These are phyloP conservation scores for Hydrolagus colliei DNA, from an alignment of 2,797 vertebrate genomes.

Conservation along the genomic window DNA sequence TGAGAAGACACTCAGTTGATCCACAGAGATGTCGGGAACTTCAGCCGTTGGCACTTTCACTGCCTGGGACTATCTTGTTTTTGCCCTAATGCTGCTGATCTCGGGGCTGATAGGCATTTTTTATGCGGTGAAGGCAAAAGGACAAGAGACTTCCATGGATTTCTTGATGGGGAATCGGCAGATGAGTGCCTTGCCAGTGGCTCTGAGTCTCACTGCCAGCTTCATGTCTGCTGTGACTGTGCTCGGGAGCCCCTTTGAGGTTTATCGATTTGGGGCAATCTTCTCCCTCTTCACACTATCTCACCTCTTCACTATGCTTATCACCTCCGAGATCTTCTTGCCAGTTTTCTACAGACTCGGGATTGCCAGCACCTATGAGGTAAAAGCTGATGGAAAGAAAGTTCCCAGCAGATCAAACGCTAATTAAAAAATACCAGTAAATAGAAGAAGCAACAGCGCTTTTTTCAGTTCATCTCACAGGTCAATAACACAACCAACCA, in stretches of 20 bases:
- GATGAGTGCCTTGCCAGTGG: slow-evolving; percentile 74
- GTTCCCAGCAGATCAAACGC: too few relatives aligned
- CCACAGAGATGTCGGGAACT: not conserved
- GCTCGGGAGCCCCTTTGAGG: slow-evolving; percentile 78
- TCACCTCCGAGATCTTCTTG: slow-evolving; percentile 81
- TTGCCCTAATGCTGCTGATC: slow-evolving; percentile 70
- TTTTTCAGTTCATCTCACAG: too few relatives aligned
- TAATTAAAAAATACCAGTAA: too few relatives aligned
- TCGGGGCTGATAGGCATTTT: slow-evolving; percentile 78
- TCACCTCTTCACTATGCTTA: slow-evolving; percentile 60
- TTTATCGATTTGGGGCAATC: slow-evolving; percentile 72
- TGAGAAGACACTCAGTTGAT: not conserved
- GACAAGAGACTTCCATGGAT: slow-evolving; percentile 60
- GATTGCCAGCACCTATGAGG: slow-evolving; percentile 88
- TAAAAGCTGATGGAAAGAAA: slow-evolving; percentile 44
- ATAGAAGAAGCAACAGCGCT: too few relatives aligned
- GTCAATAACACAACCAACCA: too few relatives aligned
- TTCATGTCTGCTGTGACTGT: slow-evolving; percentile 93
- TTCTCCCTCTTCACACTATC: slow-evolving; percentile 63
- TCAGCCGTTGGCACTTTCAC: slow-evolving; percentile 47
- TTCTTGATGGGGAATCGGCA: slow-evolving; percentile 77
- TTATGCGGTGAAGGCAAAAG: slow-evolving; percentile 64
- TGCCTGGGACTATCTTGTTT: slow-evolving; percentile 80
- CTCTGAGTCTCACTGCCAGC: slow-evolving; percentile 82
- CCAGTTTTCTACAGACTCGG: slow-evolving; percentile 84